Conservation (phyloP, 2,797 vertebrate species). For the Mionectes olivaceus region DNA sequence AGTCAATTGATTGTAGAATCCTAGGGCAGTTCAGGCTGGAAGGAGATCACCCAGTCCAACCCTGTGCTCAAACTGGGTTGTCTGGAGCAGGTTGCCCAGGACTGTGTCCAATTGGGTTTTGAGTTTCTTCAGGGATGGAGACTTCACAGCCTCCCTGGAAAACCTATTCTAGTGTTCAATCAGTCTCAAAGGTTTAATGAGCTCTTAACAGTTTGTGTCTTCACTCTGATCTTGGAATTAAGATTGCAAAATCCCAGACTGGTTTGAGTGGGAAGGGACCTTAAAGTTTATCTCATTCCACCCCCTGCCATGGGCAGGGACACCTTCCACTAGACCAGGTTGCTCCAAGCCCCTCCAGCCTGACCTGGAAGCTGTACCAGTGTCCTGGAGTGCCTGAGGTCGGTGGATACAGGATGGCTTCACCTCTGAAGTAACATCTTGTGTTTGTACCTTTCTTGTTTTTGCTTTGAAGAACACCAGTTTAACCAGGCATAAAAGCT, state of each 20-base stretch:
- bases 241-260: too few species aligned
- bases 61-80: not conserved
- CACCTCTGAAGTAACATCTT: not conserved
- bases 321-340: not conserved
- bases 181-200: not conserved
- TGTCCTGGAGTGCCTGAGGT: not conserved
- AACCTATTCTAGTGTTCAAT: not conserved
- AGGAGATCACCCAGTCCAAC: not conserved
- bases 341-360: not conserved
- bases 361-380: not conserved
- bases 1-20: not conserved
- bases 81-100: not conserved
- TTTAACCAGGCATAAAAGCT: not conserved
- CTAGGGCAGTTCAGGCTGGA: not conserved
- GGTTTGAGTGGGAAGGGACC: not conserved
- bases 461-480: not conserved
- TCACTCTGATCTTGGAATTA: not conserved
- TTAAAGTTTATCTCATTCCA: not conserved
- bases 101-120: not conserved
- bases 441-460: not conserved
- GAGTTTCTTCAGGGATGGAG: not conserved
- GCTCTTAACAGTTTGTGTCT: not conserved
- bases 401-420: not conserved
- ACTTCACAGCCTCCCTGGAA: not conserved
- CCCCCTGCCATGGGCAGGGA: not conserved